Percentiles rank a stretch among this genome's conserved stretches.
phyloP scores from a whole-genome alignment of 2,113 vertebrate genomes.

The Stomatorhinus ivindoensis region DNA sequence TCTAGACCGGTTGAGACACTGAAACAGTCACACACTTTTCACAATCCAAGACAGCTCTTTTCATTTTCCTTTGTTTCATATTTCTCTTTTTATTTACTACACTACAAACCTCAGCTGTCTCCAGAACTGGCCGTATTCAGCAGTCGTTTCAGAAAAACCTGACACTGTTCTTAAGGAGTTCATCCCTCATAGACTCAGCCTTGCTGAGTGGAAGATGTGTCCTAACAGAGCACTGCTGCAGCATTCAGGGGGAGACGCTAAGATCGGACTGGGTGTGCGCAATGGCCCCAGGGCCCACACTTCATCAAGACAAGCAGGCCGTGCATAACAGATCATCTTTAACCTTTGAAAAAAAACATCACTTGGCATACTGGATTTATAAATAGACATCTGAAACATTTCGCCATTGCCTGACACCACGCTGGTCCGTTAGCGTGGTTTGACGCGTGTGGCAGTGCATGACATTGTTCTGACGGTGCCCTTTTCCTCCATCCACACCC shows the following conservation, averaged over 20 bases:
- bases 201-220: neutral
- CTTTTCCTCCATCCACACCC: constrained; percentile 64
- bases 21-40: neutral
- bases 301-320: constrained; percentile 23
- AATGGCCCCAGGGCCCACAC: constrained; percentile 20
- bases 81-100: neutral
- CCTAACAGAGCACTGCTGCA: neutral
- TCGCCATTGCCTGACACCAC: constrained; percentile 48
- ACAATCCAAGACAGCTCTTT: neutral
- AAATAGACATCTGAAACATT: constrained; percentile 56
- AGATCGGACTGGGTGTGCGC: neutral
- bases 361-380: constrained; percentile 40
- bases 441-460: constrained; percentile 27
- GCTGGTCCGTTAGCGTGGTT: constrained; percentile 38
- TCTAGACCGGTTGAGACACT: neutral
- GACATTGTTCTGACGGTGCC: constrained; percentile 55
- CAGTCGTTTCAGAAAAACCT: neutral
- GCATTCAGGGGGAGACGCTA: neutral
- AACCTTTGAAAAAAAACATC: constrained; percentile 41
- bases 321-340: constrained; percentile 60
- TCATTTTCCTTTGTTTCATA: neutral
- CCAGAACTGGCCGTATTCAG: neutral
- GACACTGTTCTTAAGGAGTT: neutral
- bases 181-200: neutral
- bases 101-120: neutral